phyloP scores from a whole-genome alignment of 2,113 vertebrate genomes.

The Tachysurus vachellii region DNA sequence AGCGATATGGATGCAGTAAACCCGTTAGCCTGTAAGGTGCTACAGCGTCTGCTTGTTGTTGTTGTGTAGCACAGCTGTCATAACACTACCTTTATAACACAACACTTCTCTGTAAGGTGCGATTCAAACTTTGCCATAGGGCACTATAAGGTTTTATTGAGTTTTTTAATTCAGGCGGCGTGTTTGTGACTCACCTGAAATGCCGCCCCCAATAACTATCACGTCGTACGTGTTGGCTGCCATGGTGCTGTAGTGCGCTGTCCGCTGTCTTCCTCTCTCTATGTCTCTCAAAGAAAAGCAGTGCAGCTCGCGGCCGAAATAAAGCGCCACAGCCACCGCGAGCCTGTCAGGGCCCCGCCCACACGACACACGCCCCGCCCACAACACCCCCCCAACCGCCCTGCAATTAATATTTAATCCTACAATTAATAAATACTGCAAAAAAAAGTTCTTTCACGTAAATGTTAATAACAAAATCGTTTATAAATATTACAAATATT shows the following conservation, averaged over 20 bases:
- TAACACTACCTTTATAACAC: neutral
- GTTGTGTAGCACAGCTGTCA: neutral
- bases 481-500: neutral
- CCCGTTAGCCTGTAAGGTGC: conserved; percentile 6
- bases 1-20: neutral
- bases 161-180: neutral
- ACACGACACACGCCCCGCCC: neutral
- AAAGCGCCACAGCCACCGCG: conserved; percentile 60
- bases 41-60: neutral
- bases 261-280: neutral
- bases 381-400: neutral
- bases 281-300: neutral
- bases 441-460: neutral
- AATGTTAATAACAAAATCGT: neutral
- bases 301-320: conserved; percentile 47
- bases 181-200: conserved; percentile 82
- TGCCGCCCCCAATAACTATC: conserved; percentile 87
- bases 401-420: neutral
- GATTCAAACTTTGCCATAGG: neutral
- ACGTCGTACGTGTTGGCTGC: conserved; percentile 82
- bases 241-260: conserved; percentile 71
- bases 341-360: neutral
- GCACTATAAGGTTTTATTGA: neutral
- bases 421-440: neutral
- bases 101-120: neutral